Evolutionary conservation across 2,888 invertebrate genomes (phyloP).

Genomic region (Kuschelorhynchus macadamiae): DNA sequence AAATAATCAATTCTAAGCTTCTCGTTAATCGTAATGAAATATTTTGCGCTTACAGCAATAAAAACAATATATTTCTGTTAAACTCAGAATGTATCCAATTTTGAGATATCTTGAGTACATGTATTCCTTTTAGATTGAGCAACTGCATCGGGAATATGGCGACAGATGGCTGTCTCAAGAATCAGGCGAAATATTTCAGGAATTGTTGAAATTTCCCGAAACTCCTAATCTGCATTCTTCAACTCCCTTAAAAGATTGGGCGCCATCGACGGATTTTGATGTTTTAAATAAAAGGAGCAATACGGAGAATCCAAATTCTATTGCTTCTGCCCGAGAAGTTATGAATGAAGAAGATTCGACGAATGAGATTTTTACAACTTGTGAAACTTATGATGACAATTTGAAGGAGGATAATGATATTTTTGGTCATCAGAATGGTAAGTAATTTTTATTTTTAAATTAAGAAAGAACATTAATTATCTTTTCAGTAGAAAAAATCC

Average conservation of each 20-base stretch:
- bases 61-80: too few relatives aligned
- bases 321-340: background rate
- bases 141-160: slow-evolving; percentile 73
- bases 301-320: background rate
- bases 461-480: too few relatives aligned
- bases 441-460: too few relatives aligned
- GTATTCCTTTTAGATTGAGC: slow-evolving; percentile 15
- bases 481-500: too few relatives aligned
- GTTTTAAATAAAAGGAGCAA: background rate
- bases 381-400: background rate
- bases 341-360: slow-evolving; percentile 14
- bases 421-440: too few relatives aligned
- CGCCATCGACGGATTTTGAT: too few relatives aligned
- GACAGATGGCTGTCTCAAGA: slow-evolving; percentile 73
- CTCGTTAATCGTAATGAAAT: too few relatives aligned
- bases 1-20: too few relatives aligned
- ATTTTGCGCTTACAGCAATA: too few relatives aligned
- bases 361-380: background rate
- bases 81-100: too few relatives aligned
- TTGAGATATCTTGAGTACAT: too few relatives aligned
- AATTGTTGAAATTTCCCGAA: slow-evolving; percentile 66
- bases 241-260: background rate
- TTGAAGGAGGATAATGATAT: too few relatives aligned
- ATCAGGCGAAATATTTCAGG: slow-evolving; percentile 69
- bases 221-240: slow-evolving; percentile 49